phyloP scores from a whole-genome alignment of 2,113 vertebrate species.

The Calypte anna region DNA sequence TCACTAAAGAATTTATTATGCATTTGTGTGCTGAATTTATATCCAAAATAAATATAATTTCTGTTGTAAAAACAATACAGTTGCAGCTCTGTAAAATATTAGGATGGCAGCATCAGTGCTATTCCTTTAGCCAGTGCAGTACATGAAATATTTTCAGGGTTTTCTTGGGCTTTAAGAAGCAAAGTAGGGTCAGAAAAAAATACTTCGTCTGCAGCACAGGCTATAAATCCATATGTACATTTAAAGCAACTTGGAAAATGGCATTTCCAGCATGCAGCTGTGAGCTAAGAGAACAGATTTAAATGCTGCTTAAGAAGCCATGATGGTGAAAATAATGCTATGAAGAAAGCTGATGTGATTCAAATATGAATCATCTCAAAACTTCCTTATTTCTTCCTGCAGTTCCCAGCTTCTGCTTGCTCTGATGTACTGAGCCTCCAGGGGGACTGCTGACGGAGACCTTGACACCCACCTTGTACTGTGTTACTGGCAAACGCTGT shows the following conservation, averaged over 20 bases:
- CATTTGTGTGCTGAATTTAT: slow-evolving; percentile 38
- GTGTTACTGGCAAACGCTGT: background rate
- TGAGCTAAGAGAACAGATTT: background rate
- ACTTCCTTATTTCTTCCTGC: background rate
- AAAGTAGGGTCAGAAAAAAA: slow-evolving; percentile 41
- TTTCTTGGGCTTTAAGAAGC: background rate
- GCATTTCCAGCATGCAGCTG: background rate
- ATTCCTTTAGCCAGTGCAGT: background rate
- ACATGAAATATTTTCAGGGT: slow-evolving; percentile 10
- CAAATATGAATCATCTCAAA: background rate
- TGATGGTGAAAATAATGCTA: background rate
- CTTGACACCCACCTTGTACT: background rate
- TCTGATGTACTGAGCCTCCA: background rate
- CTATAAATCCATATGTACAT: background rate
- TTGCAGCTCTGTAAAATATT: background rate
- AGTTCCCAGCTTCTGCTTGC: background rate
- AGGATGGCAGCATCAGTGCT: background rate
- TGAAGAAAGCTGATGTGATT: background rate
- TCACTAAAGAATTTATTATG: slow-evolving; percentile 45
- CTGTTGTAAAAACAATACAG: background rate
- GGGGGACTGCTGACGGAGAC: background rate
- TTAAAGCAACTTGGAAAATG: background rate
- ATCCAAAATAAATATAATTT: background rate
- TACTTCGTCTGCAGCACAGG: background rate
- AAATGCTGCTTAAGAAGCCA: background rate